These are phyloP conservation scores for Arizona elegans DNA, from an alignment of 2,113 vertebrate genomes.

Conservation along the genomic window DNA sequence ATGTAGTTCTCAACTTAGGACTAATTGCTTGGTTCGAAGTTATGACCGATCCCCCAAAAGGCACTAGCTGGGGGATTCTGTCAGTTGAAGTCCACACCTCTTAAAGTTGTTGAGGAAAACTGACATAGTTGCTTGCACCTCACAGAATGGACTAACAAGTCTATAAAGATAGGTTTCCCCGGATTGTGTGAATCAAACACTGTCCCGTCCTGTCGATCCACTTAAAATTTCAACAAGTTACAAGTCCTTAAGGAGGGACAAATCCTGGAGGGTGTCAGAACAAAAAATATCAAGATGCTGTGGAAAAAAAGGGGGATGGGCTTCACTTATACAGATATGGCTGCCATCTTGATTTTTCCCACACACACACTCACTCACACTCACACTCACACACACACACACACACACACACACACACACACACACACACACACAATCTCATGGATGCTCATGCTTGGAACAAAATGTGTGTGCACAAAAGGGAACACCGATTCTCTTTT, in stretches of 20 bases:
- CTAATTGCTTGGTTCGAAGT: too few relatives aligned
- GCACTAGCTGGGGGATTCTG: background rate
- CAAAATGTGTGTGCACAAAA: background rate
- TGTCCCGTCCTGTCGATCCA: rapidly evolving
- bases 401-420: background rate
- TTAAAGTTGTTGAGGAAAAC: background rate
- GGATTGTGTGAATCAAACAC: background rate
- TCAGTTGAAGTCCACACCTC: background rate
- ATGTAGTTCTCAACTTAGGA: too few relatives aligned
- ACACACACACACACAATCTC: background rate
- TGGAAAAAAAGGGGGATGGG: background rate
- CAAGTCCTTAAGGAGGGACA: background rate
- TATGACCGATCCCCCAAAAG: too few relatives aligned
- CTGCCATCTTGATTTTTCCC: background rate
- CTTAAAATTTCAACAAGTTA: background rate
- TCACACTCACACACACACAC: background rate
- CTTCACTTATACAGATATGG: background rate
- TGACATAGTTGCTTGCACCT: background rate
- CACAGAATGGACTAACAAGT: background rate
- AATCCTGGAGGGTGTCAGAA: background rate
- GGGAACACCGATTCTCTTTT: background rate
- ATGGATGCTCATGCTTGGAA: background rate
- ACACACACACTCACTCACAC: background rate
- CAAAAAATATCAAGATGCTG: background rate
- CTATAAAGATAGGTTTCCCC: background rate